These are phyloP conservation scores for Gallirallus australis DNA, from an alignment of 2,797 vertebrate species.

Conservation along the genomic window DNA sequence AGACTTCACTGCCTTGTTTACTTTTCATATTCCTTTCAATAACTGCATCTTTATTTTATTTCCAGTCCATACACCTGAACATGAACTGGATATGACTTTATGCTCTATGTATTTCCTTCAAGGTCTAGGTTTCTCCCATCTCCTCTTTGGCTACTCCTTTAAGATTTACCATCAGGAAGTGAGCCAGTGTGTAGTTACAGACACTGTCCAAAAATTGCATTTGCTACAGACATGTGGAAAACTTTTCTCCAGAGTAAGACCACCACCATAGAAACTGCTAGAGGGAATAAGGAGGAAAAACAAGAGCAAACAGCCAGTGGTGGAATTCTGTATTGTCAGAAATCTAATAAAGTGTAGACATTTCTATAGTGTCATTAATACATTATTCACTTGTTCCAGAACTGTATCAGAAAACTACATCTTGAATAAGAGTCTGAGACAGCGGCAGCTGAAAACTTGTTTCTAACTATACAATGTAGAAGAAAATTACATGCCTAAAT, in stretches of 20 bases:
- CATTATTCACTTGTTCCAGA: neutral
- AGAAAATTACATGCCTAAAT: neutral
- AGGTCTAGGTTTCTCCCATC: neutral
- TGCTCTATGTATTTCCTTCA: neutral
- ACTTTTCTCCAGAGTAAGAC: neutral
- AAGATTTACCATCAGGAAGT: neutral
- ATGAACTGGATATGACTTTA: neutral
- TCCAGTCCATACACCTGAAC: neutral
- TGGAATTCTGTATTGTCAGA: neutral
- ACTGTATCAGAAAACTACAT: neutral
- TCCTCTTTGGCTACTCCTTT: neutral
- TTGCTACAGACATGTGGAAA: neutral
- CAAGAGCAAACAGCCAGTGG: neutral
- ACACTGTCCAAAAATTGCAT: neutral
- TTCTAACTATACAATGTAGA: neutral
- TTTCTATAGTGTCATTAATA: neutral
- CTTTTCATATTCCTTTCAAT: neutral
- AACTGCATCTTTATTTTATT: neutral
- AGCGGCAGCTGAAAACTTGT: neutral
- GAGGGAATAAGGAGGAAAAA: neutral
- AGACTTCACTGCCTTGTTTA: neutral
- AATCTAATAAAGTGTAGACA: neutral
- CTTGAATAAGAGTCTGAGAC: neutral
- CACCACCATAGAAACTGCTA: neutral
- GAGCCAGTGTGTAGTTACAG: neutral